phyloP scores from a whole-genome alignment of 2,888 invertebrate genomes.

The Criorhina ranunculi region DNA sequence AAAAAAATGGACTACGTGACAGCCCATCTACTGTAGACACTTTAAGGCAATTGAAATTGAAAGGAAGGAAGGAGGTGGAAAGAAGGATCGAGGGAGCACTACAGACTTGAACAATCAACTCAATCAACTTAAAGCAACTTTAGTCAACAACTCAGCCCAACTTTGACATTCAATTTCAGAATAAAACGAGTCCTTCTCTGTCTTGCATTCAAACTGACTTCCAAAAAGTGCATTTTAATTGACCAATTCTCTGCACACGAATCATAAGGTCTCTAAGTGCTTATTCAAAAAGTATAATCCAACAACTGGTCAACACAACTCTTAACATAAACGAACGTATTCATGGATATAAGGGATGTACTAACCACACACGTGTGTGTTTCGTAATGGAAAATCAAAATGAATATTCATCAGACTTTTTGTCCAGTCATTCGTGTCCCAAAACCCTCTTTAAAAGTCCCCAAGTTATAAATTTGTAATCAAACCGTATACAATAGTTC shows the following conservation, averaged over 20 bases:
- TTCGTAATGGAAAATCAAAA: slow-evolving; percentile 15
- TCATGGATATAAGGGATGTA: not conserved
- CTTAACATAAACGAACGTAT: not conserved
- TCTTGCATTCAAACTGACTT: not conserved
- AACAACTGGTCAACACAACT: not conserved
- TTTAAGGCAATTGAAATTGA: no score
- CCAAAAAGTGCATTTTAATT: slow-evolving; percentile 4
- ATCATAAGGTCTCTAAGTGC: not conserved
- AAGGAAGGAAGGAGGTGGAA: no score
- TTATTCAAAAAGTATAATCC: not conserved
- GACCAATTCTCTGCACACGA: not conserved
- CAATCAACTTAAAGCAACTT: no score
- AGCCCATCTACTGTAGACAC: no score
- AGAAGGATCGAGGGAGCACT: no score
- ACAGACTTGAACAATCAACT: no score
- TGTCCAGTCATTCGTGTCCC: no score
- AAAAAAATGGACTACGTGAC: no score
- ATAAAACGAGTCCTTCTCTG: not conserved
- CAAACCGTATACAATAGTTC: not conserved
- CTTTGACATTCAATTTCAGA: not conserved
- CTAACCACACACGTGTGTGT: not conserved
- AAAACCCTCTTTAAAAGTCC: not conserved
- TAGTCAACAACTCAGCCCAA: not conserved
- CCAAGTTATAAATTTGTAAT: slow-evolving; percentile 5
- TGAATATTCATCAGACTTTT: slow-evolving; percentile 37